Conservation (phyloP, 2,797 vertebrate species). For the Vireo griseus region DNA sequence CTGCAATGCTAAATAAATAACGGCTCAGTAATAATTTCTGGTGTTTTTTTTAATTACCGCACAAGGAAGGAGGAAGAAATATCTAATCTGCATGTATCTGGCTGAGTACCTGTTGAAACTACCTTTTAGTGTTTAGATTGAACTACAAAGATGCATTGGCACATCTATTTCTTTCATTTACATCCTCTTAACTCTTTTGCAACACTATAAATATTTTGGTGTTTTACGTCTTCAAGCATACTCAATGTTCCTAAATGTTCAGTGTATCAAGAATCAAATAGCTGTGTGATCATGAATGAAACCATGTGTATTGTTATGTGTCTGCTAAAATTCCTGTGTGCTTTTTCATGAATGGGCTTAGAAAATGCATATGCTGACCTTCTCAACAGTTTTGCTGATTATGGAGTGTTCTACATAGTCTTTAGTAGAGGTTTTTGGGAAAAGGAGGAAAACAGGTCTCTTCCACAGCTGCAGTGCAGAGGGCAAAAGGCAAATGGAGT, state of each 20-base stretch:
- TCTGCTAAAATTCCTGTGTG: not conserved
- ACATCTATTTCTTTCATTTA: not conserved
- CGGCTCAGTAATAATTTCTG: not conserved
- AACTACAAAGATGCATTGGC: not conserved
- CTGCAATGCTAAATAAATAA: no score
- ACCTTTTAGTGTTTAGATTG: not conserved
- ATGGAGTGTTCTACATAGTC: not conserved
- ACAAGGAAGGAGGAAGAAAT: not conserved
- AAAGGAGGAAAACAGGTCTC: not conserved
- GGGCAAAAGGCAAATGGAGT: not conserved
- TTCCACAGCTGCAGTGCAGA: not conserved
- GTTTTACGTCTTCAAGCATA: not conserved
- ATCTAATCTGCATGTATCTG: not conserved
- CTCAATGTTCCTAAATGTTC: not conserved
- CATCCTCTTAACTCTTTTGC: not conserved
- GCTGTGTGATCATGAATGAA: not conserved
- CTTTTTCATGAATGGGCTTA: not conserved
- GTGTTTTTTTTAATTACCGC: not conserved
- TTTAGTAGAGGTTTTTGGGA: not conserved
- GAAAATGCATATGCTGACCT: not conserved
- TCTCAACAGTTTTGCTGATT: not conserved
- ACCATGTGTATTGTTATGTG: fast-evolving
- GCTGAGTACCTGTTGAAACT: not conserved
- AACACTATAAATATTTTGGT: not conserved
- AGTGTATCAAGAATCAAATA: not conserved